Base-by-base conservation (phyloP, 2,113 vertebrate genomes). In the Rhegmatorhina hoffmannsi region DNA sequence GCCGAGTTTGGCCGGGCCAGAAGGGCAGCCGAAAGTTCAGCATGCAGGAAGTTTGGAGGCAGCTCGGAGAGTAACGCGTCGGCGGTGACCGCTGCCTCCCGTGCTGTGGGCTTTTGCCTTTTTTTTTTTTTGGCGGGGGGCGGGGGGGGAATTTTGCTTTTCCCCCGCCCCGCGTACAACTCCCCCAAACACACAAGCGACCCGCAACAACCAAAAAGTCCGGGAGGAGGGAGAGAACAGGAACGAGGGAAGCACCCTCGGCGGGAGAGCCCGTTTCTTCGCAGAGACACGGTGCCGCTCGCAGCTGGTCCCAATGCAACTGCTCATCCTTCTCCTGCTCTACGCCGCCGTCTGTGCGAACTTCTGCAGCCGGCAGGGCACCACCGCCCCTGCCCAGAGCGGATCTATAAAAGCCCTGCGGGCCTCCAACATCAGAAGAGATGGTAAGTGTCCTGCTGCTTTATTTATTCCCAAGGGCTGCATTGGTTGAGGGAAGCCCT, bases 401-500 rank as follows among this genome's bases (percentile, higher is more conserved):
- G 97, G 97, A 97, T 97, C 98, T 92, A 95, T 98, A 89, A 98
- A 95, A 97, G 96, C 97, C 76, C 66, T 98, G 87, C 97, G 98
- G 89, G 97, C 97, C 49, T 96, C 98, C 20, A 97, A 97, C 46
- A 81, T 97, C 79, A 97, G 97, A 94, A 78, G 98, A 88, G 98
- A 98, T 95, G 98, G 98, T 98, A 91, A 98, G 98, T 86, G 78
- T 62, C 63, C 46, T 49, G 40, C 53, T 84, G 60, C 11, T 72
- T 87, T 55, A 13, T 74, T 63, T 46, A 55, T 66, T 69, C 34
- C 23, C 13, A 28, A 21, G 58, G 38, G 38, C 72, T 62, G 44
- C 20, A 17, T 46, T 52, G 17, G n/a, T 24, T 10, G 89, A 43
- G 43, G 26, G 10, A 29, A 59, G 16, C 33, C 29, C 24, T 15